Percentiles rank a stretch among this genome's conserved stretches.
phyloP scores from a whole-genome alignment of 2,888 invertebrate genomes.

The Brachynemurus nebulosus region DNA sequence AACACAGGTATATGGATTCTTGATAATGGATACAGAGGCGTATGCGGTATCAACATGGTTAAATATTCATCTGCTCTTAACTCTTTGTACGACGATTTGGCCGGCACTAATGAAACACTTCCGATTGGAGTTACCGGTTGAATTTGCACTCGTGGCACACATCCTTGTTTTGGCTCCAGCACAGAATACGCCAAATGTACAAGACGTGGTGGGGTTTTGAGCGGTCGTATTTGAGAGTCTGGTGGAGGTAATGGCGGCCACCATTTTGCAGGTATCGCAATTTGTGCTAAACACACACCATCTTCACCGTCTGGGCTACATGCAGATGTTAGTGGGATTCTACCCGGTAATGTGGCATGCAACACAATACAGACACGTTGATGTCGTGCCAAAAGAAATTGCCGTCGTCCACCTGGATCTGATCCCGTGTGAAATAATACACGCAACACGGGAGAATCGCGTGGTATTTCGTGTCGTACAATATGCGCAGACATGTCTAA shows the following conservation, averaged over 20 bases:
- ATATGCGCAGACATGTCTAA: constrained; percentile 88
- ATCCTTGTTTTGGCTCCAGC: constrained; percentile 64
- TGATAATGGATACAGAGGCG: constrained; percentile 78
- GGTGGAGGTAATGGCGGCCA: constrained; percentile 65
- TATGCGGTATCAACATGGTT: constrained; percentile 74
- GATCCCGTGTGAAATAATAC: constrained; percentile 79
- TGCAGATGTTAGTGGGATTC: constrained; percentile 61
- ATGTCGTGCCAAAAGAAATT: constrained; percentile 43
- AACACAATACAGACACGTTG: constrained; percentile 70
- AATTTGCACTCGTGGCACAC: constrained; percentile 60
- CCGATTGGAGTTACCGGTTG: constrained; percentile 42
- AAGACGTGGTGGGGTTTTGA: constrained; percentile 54
- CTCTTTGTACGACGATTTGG: constrained; percentile 71
- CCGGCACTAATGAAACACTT: constrained; percentile 56
- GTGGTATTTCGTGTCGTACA: constrained; percentile 59
- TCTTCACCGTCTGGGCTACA: constrained; percentile 89
- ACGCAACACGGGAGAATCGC: constrained; percentile 81
- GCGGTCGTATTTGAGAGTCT: constrained; percentile 39
- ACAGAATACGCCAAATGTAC: constrained; percentile 79
- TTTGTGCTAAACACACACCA: constrained; percentile 80
- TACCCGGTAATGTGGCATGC: constrained; percentile 50
- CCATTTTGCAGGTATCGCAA: constrained; percentile 82
- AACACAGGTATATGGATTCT: constrained; percentile 84
- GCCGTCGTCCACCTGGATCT: constrained; percentile 65
- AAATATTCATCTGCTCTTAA: constrained; percentile 71